Evolutionary conservation across 1,140 invertebrate genomes (phyloP), one percentile per base, ranked within the genome.

Genomic region (Scaptomyza hsui): DNA sequence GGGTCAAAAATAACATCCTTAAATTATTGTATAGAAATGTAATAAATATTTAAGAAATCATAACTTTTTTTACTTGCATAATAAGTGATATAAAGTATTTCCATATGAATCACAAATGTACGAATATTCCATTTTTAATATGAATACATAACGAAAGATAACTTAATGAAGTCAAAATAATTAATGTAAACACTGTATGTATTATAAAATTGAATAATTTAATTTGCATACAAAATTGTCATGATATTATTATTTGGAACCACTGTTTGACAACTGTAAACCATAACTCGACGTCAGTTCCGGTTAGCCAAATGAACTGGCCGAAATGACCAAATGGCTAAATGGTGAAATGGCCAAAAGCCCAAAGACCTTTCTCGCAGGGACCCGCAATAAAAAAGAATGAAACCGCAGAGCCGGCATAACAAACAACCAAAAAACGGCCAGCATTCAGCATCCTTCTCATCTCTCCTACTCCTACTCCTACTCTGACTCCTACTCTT

Each of bases 351-450:
- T 42, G n/a, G 15, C 52, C 37, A 21, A 15, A 55, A 55, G 52
- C 19, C 19, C 18, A 19, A 47, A 21, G 44, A 24, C 18, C 19
- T n/a, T n/a, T 37, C 32, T 37, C 32, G 32, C 12, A 1, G 29
- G 29, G 0, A 32, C 10, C 32, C 12, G 3, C 10, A n/a, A 35
- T n/a, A 37, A 37, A 37, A 37, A 37, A 21, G 12, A 45, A n/a
- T 10, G 32, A 42, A 18, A 42, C 37, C 52, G 21, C 52, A 42
- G 21, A 29, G n/a, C 52, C 37, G 52, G 37, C 52, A 55, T 47
- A 42, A 55, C 52, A 55, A 42, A 41, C 42, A 55, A 55, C 37
- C 52, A 13, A 37, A 37, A 9, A 55, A 55, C 37, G 37, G 37
- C 4, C n/a, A 55, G 52, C 52, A 41, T 55, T 37, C 52, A 24